phyloP scores from a whole-genome alignment of 2,797 vertebrate genomes.

The Eupleurogrammus muticus region DNA sequence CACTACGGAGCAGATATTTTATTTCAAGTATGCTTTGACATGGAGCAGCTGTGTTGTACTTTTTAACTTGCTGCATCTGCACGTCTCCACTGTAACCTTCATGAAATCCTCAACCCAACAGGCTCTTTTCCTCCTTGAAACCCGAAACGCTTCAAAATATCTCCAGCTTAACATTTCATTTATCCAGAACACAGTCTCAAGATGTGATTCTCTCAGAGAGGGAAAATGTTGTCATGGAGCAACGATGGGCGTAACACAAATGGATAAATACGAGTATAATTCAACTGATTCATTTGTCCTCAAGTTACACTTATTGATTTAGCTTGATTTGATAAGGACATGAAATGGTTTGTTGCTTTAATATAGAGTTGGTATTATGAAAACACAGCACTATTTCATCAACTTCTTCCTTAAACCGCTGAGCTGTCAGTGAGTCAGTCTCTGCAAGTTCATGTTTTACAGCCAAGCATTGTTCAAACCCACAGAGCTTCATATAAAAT shows the following conservation, averaged over 20 bases:
- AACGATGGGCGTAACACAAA: neutral
- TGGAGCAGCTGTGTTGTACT: slow-evolving; percentile 67
- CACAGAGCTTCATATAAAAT: neutral
- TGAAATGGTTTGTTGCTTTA: neutral
- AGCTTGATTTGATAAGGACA: neutral
- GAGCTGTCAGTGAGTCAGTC: neutral
- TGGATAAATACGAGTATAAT: neutral
- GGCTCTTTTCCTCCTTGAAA: slow-evolving; percentile 38
- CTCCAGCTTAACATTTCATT: slow-evolving; percentile 16
- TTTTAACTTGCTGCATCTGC: slow-evolving; percentile 38
- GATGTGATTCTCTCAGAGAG: slow-evolving; percentile 25
- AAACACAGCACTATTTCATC: neutral
- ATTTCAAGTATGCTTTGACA: slow-evolving; percentile 61
- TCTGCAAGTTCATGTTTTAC: neutral
- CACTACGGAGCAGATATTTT: slow-evolving; percentile 52
- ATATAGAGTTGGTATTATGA: neutral
- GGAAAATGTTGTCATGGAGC: neutral
- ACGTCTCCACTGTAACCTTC: slow-evolving; percentile 48
- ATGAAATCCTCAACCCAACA: slow-evolving; percentile 34
- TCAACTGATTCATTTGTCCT: neutral
- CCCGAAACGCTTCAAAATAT: slow-evolving; percentile 27
- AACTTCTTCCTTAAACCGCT: neutral
- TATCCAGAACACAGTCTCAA: slow-evolving; percentile 5
- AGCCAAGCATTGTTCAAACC: neutral
- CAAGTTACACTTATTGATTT: slow-evolving; percentile 4